phyloP scores from a whole-genome alignment of 2,888 invertebrate genomes.

The Thymelicus lineola region DNA sequence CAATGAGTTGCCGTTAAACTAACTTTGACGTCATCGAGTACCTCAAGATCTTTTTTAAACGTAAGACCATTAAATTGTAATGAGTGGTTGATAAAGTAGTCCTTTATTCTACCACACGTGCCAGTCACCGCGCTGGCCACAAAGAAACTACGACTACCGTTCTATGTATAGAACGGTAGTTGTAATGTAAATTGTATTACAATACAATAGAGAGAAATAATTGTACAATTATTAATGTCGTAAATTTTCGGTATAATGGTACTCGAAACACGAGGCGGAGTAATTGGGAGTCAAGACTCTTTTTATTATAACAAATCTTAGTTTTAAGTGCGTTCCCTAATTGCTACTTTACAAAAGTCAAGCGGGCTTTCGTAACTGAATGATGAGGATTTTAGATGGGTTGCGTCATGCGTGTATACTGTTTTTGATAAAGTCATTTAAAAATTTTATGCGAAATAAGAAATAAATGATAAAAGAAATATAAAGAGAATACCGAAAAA shows the following conservation, averaged over 20 bases:
- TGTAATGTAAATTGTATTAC: no score
- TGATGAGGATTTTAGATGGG: slow-evolving; percentile 11
- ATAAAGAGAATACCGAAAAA: background rate
- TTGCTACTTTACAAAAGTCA: slow-evolving; percentile 46
- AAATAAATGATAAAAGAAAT: background rate
- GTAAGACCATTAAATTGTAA: slow-evolving; percentile 82
- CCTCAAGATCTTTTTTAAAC: slow-evolving; percentile 72
- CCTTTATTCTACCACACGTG: slow-evolving; percentile 80
- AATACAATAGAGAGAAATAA: slow-evolving; percentile 79
- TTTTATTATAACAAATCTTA: slow-evolving; percentile 56
- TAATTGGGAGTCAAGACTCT: slow-evolving; percentile 74
- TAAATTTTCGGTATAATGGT: slow-evolving; percentile 63
- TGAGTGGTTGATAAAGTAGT: slow-evolving; percentile 80
- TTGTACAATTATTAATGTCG: slow-evolving; percentile 83
- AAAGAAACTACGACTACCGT: slow-evolving; percentile 81
- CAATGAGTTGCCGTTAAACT: slow-evolving; percentile 27
- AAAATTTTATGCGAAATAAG: background rate
- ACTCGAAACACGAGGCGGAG: slow-evolving; percentile 67
- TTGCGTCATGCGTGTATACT: slow-evolving; percentile 8
- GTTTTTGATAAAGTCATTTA: slow-evolving; percentile 1
- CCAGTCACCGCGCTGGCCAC: slow-evolving; percentile 66
- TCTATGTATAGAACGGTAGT: no score
- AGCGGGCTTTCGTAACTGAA: slow-evolving; percentile 35
- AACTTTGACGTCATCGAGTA: slow-evolving; percentile 60
- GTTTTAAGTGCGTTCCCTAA: slow-evolving; percentile 46